These are phyloP conservation scores for Phortica magna DNA, from an alignment of 2,888 invertebrate genomes.

Conservation along the genomic window DNA sequence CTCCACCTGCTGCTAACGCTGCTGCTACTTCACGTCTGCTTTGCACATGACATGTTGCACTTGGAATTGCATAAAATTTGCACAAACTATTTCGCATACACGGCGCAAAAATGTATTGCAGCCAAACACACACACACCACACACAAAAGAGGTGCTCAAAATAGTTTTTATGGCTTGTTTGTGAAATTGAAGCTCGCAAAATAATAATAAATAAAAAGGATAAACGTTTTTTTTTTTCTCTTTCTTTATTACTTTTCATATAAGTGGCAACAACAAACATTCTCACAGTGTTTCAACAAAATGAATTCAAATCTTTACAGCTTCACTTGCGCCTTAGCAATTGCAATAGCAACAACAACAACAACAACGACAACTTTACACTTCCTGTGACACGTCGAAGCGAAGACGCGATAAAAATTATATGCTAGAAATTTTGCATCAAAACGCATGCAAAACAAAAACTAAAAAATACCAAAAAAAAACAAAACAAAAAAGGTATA, in stretches of 20 bases:
- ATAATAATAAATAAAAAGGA: too few species aligned
- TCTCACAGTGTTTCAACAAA: too few species aligned
- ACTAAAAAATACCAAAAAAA: neutral
- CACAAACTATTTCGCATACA: slow-evolving; percentile 53
- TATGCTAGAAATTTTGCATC: neutral
- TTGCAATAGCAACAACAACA: too few species aligned
- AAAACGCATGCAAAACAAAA: neutral
- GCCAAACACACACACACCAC: neutral
- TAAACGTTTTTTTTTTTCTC: too few species aligned
- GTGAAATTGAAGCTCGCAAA: too few species aligned
- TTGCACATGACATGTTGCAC: slow-evolving; percentile 2
- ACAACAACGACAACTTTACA: neutral
- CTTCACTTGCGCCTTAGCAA: neutral
- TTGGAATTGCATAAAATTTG: slow-evolving; percentile 57
- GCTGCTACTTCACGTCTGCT: slow-evolving; percentile 43
- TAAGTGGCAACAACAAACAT: too few species aligned
- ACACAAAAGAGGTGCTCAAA: neutral
- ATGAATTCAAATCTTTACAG: too few species aligned
- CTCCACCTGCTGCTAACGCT: slow-evolving; percentile 44
- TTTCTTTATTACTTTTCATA: too few species aligned
- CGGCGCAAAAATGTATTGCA: neutral
- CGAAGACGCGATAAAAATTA: neutral
- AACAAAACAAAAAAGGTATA: neutral
- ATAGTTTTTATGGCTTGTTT: neutral
- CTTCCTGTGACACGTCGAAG: neutral